These are phyloP conservation scores for Hypomecis punctinalis DNA, from an alignment of 2,888 invertebrate genomes.

Conservation along the genomic window DNA sequence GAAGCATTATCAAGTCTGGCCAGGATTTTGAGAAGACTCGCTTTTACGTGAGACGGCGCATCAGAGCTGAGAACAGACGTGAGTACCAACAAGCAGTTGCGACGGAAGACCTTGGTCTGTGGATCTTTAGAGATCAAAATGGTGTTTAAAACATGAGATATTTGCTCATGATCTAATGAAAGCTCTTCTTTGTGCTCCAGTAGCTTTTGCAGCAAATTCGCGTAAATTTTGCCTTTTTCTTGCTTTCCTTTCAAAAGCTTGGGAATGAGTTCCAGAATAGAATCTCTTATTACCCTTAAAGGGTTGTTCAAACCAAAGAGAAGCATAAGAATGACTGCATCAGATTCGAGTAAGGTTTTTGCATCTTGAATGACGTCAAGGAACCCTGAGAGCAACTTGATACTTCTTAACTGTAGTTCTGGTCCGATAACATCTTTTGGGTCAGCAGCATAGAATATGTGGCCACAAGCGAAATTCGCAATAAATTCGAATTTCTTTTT, in stretches of 20 bases:
- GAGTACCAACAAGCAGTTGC: conserved; percentile 68
- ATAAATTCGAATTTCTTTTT: conserved; percentile 83
- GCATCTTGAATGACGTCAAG: conserved; percentile 56
- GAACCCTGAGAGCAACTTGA: conserved; percentile 72
- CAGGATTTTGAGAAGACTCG: conserved; percentile 77
- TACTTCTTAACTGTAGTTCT: conserved; percentile 80
- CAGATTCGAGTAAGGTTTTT: conserved; percentile 72
- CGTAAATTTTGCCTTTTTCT: conserved; percentile 68
- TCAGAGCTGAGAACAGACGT: conserved; percentile 66
- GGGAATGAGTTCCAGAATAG: conserved; percentile 82
- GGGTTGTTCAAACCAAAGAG: conserved; percentile 84
- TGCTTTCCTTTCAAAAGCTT: conserved; percentile 61
- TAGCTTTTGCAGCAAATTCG: conserved; percentile 77
- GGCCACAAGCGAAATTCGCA: conserved; percentile 83
- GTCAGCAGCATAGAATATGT: conserved; percentile 72
- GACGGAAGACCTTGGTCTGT: conserved; percentile 70
- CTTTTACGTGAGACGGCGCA: conserved; percentile 76
- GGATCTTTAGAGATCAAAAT: conserved; percentile 84
- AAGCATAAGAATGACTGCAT: conserved; percentile 81
- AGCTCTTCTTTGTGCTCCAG: conserved; percentile 85
- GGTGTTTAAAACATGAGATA: conserved; percentile 86
- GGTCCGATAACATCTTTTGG: conserved; percentile 76
- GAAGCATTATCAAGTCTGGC: conserved; percentile 73
- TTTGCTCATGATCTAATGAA: conserved; percentile 87
- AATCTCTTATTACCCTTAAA: conserved; percentile 81